Evolutionary conservation across 2,888 invertebrate genomes (phyloP).

Genomic region (Vannuccia rotundouncinata): DNA sequence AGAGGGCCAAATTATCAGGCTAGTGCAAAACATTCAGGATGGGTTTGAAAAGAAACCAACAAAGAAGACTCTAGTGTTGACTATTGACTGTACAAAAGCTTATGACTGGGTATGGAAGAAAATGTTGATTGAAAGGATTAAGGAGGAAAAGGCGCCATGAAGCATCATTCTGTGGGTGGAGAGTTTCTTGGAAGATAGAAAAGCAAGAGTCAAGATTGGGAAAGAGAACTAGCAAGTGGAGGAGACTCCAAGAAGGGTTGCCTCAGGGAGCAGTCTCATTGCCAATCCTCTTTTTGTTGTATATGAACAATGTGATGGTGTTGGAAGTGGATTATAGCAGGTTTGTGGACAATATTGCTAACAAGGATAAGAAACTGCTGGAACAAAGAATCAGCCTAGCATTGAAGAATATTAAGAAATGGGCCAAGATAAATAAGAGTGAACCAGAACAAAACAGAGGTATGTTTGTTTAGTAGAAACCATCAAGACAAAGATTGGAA

Average conservation of each 20-base stretch:
- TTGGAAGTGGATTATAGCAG: background rate
- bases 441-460: background rate
- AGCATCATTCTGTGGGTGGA: background rate
- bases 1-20: conserved; percentile 8
- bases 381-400: background rate
- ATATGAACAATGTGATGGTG: background rate
- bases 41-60: background rate
- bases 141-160: conserved; percentile 9
- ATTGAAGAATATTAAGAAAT: conserved; percentile 8
- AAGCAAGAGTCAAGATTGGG: background rate
- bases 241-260: background rate
- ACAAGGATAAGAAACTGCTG: background rate
- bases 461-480: background rate
- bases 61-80: background rate
- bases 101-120: conserved; percentile 30
- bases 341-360: background rate
- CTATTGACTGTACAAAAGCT: conserved; percentile 25
- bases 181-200: conserved; percentile 23
- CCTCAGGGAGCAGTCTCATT: conserved; percentile 8
- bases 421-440: background rate
- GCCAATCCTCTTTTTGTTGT: conserved; percentile 2
- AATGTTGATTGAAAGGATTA: background rate
- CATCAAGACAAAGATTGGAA: background rate
- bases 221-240: background rate
- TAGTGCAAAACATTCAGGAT: conserved; percentile 4